These are phyloP conservation scores for Euura lappo DNA, from an alignment of 1,140 invertebrate species.

Conservation along the genomic window DNA sequence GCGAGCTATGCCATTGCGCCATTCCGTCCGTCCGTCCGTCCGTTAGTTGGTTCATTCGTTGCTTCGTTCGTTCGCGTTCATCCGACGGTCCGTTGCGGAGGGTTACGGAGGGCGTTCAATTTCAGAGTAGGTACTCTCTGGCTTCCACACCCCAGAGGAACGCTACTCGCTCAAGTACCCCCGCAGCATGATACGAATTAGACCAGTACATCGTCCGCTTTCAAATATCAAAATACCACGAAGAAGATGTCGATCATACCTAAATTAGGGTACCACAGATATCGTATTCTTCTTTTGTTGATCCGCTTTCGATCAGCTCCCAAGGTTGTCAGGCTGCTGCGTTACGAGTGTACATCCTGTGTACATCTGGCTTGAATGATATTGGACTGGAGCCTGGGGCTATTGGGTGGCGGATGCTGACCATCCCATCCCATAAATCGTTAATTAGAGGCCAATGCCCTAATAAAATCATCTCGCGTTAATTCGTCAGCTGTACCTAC, in stretches of 20 bases:
- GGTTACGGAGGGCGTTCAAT: constrained; percentile 1
- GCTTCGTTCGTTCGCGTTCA: constrained; percentile 22
- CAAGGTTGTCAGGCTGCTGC: too few relatives aligned
- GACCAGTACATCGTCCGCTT: not conserved
- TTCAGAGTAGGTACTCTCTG: not conserved
- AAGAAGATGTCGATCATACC: too few relatives aligned
- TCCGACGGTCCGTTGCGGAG: not conserved
- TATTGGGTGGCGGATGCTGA: constrained; percentile 26
- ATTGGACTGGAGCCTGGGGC: not conserved
- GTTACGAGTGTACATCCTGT: not conserved
- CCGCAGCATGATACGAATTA: not conserved
- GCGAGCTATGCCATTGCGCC: constrained; percentile 47
- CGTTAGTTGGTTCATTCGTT: constrained; percentile 28
- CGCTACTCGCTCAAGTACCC: not conserved
- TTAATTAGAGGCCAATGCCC: constrained; percentile 40
- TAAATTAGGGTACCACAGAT: too few relatives aligned
- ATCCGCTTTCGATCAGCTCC: too few relatives aligned
- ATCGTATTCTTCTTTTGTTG: too few relatives aligned
- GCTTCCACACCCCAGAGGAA: not conserved
- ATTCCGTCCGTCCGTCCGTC: constrained; percentile 29
- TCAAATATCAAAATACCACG: too few relatives aligned
- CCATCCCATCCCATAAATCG: constrained; percentile 45
- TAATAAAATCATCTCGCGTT: constrained; percentile 54
- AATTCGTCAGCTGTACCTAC: constrained; percentile 43
- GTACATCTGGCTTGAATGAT: not conserved